A percentile compares a stretch with the other conserved stretches of the same genome.
phyloP scores from a whole-genome alignment of 1,140 invertebrate species.

The Heliconius nattereri region DNA sequence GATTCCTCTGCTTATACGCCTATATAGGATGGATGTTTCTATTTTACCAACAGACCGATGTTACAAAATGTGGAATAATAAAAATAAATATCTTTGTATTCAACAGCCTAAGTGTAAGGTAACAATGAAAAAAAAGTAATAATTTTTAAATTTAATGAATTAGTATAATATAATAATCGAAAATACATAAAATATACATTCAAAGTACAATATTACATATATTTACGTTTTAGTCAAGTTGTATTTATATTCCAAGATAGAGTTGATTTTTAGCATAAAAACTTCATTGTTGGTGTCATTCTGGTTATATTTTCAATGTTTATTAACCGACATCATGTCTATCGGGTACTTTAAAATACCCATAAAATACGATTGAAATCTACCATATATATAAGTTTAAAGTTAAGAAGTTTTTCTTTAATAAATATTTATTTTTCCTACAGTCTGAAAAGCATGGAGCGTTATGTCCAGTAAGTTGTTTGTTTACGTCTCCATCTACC shows the following conservation, averaged over 20 bases:
- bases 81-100: constrained; percentile 58
- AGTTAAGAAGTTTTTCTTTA: neutral
- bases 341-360: neutral
- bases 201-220: too few relatives aligned
- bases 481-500: constrained; percentile 18
- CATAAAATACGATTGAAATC: neutral
- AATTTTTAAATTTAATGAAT: neutral
- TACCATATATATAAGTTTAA: neutral
- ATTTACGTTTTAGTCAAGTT: too few relatives aligned
- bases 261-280: neutral
- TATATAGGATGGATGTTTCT: constrained; percentile 44
- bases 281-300: neutral
- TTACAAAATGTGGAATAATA: constrained; percentile 53
- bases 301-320: neutral
- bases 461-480: constrained; percentile 67
- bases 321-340: neutral
- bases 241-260: too few relatives aligned
- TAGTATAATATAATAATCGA: too few relatives aligned
- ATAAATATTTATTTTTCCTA: constrained; percentile 35
- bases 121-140: neutral
- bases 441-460: constrained; percentile 66
- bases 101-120: constrained; percentile 62
- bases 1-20: constrained; percentile 37
- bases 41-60: constrained; percentile 52
- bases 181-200: too few relatives aligned